A percentile compares a stretch with the other conserved stretches of the same genome.
Conservation (phyloP, 1,140 invertebrate species). For the Adoxophyes honmai region DNA sequence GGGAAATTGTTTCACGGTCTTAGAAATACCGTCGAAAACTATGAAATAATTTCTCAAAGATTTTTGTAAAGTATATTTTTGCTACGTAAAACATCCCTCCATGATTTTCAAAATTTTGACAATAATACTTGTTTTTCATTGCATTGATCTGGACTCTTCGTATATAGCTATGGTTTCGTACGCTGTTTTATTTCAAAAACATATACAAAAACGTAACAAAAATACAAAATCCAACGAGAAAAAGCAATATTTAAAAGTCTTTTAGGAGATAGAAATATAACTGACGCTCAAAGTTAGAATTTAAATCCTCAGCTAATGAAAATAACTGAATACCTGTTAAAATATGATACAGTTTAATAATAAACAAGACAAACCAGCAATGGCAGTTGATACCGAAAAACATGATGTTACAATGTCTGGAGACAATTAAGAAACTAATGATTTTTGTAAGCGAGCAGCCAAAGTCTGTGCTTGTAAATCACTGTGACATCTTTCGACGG, state of each 20-base stretch:
- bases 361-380: neutral
- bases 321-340: constrained; percentile 19
- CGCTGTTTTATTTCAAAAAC: constrained; percentile 23
- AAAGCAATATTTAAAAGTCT: constrained; percentile 52
- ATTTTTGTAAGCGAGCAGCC: constrained; percentile 45
- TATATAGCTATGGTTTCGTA: constrained; percentile 20
- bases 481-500: neutral
- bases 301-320: constrained; percentile 40
- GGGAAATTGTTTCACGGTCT: neutral
- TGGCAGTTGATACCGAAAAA: neutral
- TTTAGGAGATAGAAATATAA: constrained; percentile 33
- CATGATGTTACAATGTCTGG: neutral
- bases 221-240: constrained; percentile 41
- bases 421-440: neutral
- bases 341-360: neutral
- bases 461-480: neutral
- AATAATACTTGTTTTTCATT: constrained; percentile 43
- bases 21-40: constrained; percentile 18
- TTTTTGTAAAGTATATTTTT: constrained; percentile 18
- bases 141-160: constrained; percentile 5
- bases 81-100: constrained; percentile 26
- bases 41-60: constrained; percentile 23
- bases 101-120: constrained; percentile 51
- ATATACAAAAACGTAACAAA: constrained; percentile 9
- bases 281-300: constrained; percentile 65